Evolutionary conservation across 2,797 vertebrate species (phyloP).

Genomic region (Lacerta bilineata): DNA sequence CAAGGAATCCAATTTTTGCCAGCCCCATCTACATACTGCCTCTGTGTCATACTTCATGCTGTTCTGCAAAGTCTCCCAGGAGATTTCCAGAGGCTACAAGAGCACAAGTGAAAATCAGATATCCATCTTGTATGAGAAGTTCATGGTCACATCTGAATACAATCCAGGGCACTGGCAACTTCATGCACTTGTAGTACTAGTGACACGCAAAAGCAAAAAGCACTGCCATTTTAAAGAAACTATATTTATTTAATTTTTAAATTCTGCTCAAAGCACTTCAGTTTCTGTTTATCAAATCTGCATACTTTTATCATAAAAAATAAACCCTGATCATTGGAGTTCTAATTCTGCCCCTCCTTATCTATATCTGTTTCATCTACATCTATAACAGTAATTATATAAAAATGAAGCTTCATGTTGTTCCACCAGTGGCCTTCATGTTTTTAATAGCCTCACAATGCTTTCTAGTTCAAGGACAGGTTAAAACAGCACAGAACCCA

Average conservation of each 20-base stretch:
- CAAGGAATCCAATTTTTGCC: not conserved
- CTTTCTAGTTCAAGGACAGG: not conserved
- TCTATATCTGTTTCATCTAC: constrained; percentile 2
- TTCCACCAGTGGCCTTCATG: not conserved
- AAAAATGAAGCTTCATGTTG: constrained; percentile 1
- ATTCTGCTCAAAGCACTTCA: too few relatives aligned
- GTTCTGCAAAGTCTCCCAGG: not conserved
- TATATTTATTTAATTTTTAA: not conserved
- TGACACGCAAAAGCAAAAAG: not conserved
- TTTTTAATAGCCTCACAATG: not conserved
- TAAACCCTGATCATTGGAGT: not conserved
- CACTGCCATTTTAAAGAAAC: not conserved
- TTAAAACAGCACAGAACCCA: not conserved
- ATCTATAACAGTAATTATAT: not conserved
- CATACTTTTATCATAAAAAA: not conserved
- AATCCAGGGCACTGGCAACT: too few relatives aligned
- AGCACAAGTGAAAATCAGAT: not conserved
- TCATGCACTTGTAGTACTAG: not conserved
- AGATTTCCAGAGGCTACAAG: not conserved
- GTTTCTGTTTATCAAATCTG: not conserved
- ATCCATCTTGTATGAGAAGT: not conserved
- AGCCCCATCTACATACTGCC: not conserved
- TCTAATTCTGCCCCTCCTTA: not conserved
- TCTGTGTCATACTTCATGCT: not conserved
- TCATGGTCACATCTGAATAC: too few relatives aligned